These are phyloP conservation scores for Peromyscus maniculatus DNA, from an alignment of 2,113 vertebrate genomes.

Conservation along the genomic window DNA sequence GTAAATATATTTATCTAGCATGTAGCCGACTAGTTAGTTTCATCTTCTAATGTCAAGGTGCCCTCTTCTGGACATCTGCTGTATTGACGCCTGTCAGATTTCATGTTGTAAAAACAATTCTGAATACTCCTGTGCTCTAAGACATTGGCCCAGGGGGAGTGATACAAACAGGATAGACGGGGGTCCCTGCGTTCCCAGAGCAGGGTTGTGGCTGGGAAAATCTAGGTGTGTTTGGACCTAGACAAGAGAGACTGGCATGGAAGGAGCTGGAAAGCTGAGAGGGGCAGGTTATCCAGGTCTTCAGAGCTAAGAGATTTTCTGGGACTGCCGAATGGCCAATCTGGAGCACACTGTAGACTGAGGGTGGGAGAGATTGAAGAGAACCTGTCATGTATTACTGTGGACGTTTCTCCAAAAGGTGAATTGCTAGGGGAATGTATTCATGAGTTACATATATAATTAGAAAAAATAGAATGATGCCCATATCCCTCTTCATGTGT, in stretches of 20 bases:
- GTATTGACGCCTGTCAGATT: constrained; percentile 47
- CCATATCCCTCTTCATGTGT: neutral
- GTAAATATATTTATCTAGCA: too few species aligned
- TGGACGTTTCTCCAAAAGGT: neutral
- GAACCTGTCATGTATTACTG: neutral
- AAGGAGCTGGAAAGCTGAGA: neutral
- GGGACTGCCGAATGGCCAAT: neutral
- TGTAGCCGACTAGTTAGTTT: neutral
- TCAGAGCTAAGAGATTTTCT: neutral
- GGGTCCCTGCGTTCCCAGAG: neutral
- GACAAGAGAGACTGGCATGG: neutral
- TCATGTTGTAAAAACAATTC: neutral
- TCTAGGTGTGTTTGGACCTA: neutral
- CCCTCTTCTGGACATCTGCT: constrained; percentile 80
- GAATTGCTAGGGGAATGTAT: neutral
- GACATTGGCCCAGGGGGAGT: neutral
- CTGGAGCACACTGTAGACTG: neutral
- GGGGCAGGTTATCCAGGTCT: neutral
- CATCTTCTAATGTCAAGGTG: constrained; percentile 64
- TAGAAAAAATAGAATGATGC: neutral
- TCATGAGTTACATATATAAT: neutral
- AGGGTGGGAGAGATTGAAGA: too few species aligned
- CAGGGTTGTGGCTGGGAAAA: neutral
- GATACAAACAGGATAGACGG: neutral
- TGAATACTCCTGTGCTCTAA: neutral